Base-by-base conservation (phyloP, 2,797 vertebrate species). In the Anguilla anguilla region DNA sequence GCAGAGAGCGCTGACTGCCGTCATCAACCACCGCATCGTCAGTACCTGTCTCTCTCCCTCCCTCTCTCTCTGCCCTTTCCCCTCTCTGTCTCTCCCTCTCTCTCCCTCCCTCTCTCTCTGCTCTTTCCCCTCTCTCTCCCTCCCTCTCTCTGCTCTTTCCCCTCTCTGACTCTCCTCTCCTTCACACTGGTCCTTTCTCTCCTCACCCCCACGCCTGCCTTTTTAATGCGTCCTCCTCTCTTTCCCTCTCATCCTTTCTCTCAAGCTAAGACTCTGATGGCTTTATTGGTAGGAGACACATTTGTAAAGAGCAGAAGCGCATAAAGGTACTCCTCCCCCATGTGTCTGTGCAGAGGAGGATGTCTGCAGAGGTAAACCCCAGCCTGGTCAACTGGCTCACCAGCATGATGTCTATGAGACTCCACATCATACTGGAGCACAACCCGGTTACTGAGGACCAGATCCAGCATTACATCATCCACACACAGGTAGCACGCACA, bases 1-100 rank as follows among this genome's bases (percentile, higher is more conserved):
- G 92, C 97, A 98, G 90, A 94, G 93, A 31, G 97, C 97, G 5
- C 96, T 99, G 0, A 97, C 97, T 0, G 94, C 96, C 0, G 97
- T 99, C 92, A 98, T 98, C 96, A 98, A 98, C 91, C 97, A 98
- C 93, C 92, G 97, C 74, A 98, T 99, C 89, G 98, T 99, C 90
- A 97, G 97, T 59, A 15, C 95, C 51, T 83, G 11, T 69, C 19
- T 11, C 35, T 57, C 53, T 31, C 19, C 35, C 13, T 22, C 59
- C 19, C 59, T 22, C 19, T 39, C 35, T 6, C 25, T 28, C 57
- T 57, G 55, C 67, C 2, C 51, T 46, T 31, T 39, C 6, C 51
- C 77, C 11, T 46, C 11, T 31, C 31, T 31, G 31, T 31, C 31
- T 31, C 31, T 31, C n/a, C n/a, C n/a, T n/a, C n/a, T n/a, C 0